Evolutionary conservation across 1,140 invertebrate genomes (phyloP).

Genomic region (Tyrophagus putrescentiae): DNA sequence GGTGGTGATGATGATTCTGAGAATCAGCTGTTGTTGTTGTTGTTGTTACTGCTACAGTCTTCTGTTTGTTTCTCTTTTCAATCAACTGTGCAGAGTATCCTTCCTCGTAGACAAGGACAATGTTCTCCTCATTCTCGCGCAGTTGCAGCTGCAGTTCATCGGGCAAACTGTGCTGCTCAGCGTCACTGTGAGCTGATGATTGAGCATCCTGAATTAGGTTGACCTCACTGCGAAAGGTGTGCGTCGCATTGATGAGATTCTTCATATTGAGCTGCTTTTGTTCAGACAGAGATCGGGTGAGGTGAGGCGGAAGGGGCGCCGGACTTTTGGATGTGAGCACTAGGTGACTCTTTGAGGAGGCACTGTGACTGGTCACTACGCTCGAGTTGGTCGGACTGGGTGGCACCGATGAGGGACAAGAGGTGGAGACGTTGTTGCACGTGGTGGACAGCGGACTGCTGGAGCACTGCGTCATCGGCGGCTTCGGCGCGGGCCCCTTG

Average conservation of each 20-base stretch:
- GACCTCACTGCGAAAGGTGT: slow-evolving; percentile 19
- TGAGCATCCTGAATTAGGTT: slow-evolving; percentile 6
- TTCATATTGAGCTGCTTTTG: slow-evolving; percentile 23
- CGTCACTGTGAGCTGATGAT: not conserved
- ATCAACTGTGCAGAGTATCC: not conserved
- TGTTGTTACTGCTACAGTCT: too few species aligned
- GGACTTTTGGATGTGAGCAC: slow-evolving; percentile 1
- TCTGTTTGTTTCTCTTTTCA: not conserved
- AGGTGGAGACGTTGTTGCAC: not conserved
- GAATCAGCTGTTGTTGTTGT: too few species aligned
- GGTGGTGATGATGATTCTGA: too few species aligned
- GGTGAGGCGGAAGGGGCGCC: not conserved
- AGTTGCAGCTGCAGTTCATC: not conserved
- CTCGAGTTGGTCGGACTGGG: slow-evolving; percentile 12
- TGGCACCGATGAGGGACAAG: not conserved
- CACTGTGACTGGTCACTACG: not conserved
- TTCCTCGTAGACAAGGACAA: not conserved
- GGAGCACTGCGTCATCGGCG: slow-evolving; percentile 33
- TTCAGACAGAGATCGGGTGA: slow-evolving; percentile 22
- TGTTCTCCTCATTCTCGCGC: slow-evolving; percentile 1
- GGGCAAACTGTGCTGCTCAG: not conserved
- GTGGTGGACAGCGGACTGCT: not conserved
- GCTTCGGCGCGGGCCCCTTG: slow-evolving; percentile 44
- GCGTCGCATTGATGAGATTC: slow-evolving; percentile 18
- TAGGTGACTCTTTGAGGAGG: not conserved